Evolutionary conservation across 1,140 invertebrate genomes (phyloP).

Genomic region (Goniozus legneri): DNA sequence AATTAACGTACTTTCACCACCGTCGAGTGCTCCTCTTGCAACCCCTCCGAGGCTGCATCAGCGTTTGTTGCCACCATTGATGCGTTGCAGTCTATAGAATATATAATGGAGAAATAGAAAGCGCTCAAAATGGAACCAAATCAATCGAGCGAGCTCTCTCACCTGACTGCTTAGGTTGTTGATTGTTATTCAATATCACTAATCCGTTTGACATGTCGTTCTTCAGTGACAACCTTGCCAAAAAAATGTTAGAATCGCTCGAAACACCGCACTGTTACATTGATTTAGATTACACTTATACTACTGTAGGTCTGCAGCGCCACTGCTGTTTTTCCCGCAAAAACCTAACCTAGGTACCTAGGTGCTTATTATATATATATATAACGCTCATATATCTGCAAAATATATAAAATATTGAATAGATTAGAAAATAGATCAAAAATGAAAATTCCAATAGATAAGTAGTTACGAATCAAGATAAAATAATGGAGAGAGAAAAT

Average conservation of each 20-base stretch:
- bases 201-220: slow-evolving; percentile 33
- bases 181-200: slow-evolving; percentile 13
- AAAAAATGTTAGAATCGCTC: neutral
- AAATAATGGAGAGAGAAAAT: no score
- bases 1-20: slow-evolving; percentile 21
- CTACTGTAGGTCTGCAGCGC: slow-evolving; percentile 17
- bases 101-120: slow-evolving; percentile 2
- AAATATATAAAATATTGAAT: no score
- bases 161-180: slow-evolving; percentile 20
- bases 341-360: slow-evolving; percentile 21
- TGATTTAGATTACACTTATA: slow-evolving; percentile 29
- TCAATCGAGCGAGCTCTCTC: slow-evolving; percentile 6
- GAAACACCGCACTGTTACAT: slow-evolving; percentile 25
- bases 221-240: neutral
- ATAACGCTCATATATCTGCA: no score
- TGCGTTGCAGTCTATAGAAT: slow-evolving; percentile 11
- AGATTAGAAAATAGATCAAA: no score
- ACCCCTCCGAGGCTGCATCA: neutral
- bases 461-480: no score
- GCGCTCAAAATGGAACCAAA: slow-evolving; percentile 3
- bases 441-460: no score
- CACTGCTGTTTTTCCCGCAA: slow-evolving; percentile 10
- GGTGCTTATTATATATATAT: no score
- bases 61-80: slow-evolving; percentile 9
- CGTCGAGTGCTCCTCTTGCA: slow-evolving; percentile 13